Evolutionary conservation across 2,888 invertebrate genomes (phyloP), one percentile per base, ranked within the genome.

Genomic region (Papilio demoleus): DNA sequence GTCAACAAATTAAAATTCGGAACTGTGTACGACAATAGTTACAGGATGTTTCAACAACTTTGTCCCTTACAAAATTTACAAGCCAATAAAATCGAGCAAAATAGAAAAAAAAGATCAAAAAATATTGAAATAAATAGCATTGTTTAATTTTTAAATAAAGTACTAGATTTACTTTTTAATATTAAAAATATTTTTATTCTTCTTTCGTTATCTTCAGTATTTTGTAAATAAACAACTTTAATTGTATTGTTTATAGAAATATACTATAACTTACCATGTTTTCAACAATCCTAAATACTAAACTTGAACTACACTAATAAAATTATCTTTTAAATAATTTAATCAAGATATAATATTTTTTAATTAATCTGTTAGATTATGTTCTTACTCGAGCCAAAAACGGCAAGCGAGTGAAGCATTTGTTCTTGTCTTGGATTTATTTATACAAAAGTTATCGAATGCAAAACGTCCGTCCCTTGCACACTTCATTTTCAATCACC

Each of bases 361-460:
- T 1, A 27, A 50, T 14, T 24, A 50, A 50, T 53, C n/a, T 53
- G 12, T 24, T 4, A 14, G 50, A 24, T 24, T 24, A 1, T 59
- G 47, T 47, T 40, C 58, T 58, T 58, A 73, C 80, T 77, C 75
- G 75, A 71, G 73, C 77, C 27, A 50, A 50, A 38, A 50, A 42
- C 34, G 71, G 74, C 65, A 72, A 74, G 73, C 80, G 78, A 85
- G 78, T 86, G 84, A 74, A 71, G 70, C 70, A 69, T 34, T 65
- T 68, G 68, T 72, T 61, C 68, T 45, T 38, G 67, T 76, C 72
- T 72, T 74, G 76, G 72, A 72, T 68, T 75, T 73, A 80, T 86
- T 83, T 86, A 86, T 87, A 86, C 77, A 76, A 80, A 77, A 76
- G 75, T n/a, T 50, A 47, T 50, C 59, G 40, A 31, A 58, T 65